Evolutionary conservation across 2,113 vertebrate genomes (phyloP).

Genomic region (Seriola rivoliana): DNA sequence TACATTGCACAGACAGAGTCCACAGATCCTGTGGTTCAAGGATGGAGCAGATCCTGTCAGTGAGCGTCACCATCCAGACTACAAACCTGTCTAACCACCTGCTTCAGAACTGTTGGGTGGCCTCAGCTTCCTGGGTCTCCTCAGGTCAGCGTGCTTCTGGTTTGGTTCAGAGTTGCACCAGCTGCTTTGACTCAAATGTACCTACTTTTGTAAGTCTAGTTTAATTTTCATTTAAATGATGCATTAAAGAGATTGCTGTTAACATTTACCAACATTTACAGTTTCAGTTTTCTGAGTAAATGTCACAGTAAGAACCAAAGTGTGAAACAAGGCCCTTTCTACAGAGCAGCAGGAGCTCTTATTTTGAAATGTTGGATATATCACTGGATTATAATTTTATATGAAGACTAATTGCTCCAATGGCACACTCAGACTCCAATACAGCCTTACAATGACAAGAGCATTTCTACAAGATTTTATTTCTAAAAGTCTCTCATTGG

Average conservation of each 20-base stretch:
- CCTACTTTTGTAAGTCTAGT: not conserved
- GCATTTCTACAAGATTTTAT: not conserved
- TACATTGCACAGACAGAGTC: too few relatives aligned
- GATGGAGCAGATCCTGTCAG: too few relatives aligned
- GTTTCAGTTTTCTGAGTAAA: too few relatives aligned
- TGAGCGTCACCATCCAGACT: too few relatives aligned
- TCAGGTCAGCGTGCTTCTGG: not conserved
- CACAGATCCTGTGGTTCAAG: too few relatives aligned
- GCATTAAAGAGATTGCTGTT: too few relatives aligned
- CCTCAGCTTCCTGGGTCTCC: not conserved
- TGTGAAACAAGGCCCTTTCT: not conserved
- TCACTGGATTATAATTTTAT: not conserved
- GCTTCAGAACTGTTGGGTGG: not conserved
- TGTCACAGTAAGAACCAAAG: not conserved
- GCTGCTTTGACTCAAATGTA: too few relatives aligned
- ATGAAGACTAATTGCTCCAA: too few relatives aligned
- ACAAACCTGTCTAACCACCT: not conserved
- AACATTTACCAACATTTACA: too few relatives aligned
- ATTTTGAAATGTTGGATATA: not conserved
- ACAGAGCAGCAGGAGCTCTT: not conserved
- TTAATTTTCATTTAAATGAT: not conserved
- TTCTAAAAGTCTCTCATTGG: not conserved
- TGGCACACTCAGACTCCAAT: not conserved
- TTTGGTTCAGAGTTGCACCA: not conserved
- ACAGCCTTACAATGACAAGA: not conserved